These are phyloP conservation scores for Zaprionus tsacasi DNA, from an alignment of 1,140 invertebrate genomes.

Conservation along the genomic window DNA sequence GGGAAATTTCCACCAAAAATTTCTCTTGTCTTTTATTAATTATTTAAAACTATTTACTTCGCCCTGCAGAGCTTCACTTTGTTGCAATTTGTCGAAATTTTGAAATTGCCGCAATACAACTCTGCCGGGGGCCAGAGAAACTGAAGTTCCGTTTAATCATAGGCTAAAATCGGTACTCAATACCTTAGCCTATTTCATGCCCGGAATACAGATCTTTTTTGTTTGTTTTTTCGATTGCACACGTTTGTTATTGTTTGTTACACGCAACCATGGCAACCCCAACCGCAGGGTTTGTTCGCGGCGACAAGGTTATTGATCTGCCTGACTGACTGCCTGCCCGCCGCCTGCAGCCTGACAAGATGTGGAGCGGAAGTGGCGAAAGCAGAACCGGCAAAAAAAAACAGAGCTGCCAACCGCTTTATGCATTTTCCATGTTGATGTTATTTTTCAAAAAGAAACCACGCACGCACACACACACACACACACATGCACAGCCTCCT, in stretches of 20 bases:
- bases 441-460: conserved; percentile 32
- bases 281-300: background rate
- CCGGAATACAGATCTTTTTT: conserved; percentile 64
- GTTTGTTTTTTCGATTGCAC: conserved; percentile 23
- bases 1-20: background rate
- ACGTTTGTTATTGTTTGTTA: conserved; percentile 22
- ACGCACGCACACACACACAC: background rate
- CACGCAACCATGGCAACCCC: conserved; percentile 48
- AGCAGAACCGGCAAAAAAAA: conserved; percentile 27
- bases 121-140: conserved; percentile 66
- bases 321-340: too few species aligned
- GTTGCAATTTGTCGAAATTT: conserved; percentile 67
- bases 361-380: conserved; percentile 29
- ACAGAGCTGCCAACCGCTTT: background rate
- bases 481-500: conserved; percentile 23
- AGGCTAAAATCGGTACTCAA: conserved; percentile 70
- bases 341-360: background rate
- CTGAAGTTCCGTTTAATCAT: conserved; percentile 76
- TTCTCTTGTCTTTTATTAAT: conserved; percentile 6
- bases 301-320: conserved; percentile 69
- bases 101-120: conserved; percentile 60
- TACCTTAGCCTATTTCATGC: conserved; percentile 83
- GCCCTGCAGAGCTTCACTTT: conserved; percentile 53
- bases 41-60: conserved; percentile 7
- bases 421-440: conserved; percentile 69